Base-by-base conservation (phyloP, 2,888 invertebrate species). In the Acutogordius australiensis region DNA sequence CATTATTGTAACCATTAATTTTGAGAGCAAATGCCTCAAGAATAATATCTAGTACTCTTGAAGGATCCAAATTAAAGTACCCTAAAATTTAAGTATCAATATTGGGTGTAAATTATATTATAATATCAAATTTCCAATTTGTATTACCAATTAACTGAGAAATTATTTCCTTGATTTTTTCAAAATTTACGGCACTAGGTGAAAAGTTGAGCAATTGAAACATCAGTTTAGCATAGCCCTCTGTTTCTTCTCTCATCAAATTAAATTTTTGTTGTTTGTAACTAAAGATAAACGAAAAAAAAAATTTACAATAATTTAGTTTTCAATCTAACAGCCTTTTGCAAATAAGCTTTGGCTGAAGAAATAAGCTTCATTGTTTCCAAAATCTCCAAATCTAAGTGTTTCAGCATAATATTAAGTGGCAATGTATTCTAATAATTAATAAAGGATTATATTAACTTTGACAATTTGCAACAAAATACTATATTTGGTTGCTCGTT, bases 211-310 rank as follows among this genome's bases (percentile, higher is more conserved):
- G 85, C 62, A 97, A 74, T 75, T 91, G 91, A 23, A 85, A 81
- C 62, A 90, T 80, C 57, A 94, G 75, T 72, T 99, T 99, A 1
- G 94, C 83, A 75, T 88, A 99, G 2, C 97, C 97, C 76, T 99
- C 97, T 73, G 84, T 88, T 75, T 99, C 97, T 74, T 99, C 97
- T 61, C 97, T 79, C 69, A 94, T 82, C 66, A 99, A 76, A 75
- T 99, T 99, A 72, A 91, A 99, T 69, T 99, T 94, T 66, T 90
- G 81, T 72, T 99, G 97, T 71, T 97, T 99, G 72, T 94, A 99
- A 72, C 94, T 94, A 72, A 63, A 78, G 78, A 64, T 21, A 37
- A 51, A 60, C 23, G 26, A 4, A 51, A 51, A 4, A 51, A 13
- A 37, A 37, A 18, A 37, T 87, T 80, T 78, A 90, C 88, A 88